Evolutionary conservation across 1,140 invertebrate species (phyloP), one percentile per base, ranked within the genome.

Genomic region (Hetaerina americana): DNA sequence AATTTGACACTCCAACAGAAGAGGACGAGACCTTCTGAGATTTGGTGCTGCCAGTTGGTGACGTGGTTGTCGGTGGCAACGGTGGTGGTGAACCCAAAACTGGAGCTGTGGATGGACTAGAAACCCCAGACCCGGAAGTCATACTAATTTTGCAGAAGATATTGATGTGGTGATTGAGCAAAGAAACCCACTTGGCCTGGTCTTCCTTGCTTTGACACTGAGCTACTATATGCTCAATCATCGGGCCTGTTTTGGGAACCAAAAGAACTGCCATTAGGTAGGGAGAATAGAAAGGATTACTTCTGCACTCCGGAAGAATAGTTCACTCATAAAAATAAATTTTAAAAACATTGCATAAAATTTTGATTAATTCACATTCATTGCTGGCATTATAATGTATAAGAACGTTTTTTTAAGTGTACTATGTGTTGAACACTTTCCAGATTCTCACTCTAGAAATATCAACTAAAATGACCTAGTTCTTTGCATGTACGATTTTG

Each of bases 221-320:
- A 3, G 95, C 94, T 5, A 92, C 84, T 75, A 96, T 93, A 73
- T 88, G 90, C 75, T 97, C 95, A 75, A 96, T 95, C 85, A 95
- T 89, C 22, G 92, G 89, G 70, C 94, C 93, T 89, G 85, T 57
- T 5, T 5, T 1, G n/a, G n/a, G 10, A 10, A 57, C 40, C 40
- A 57, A 57, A 57, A 12, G 22, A n/a, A n/a, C n/a, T n/a, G n/a
- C n/a, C n/a, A n/a, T n/a, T n/a, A n/a, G n/a, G n/a, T n/a, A n/a
- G n/a, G n/a, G n/a, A n/a, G n/a, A n/a, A n/a, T n/a, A n/a, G n/a
- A n/a, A n/a, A n/a, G n/a, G n/a, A n/a, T n/a, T n/a, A n/a, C n/a
- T n/a, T n/a, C n/a, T n/a, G n/a, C n/a, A n/a, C n/a, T n/a, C n/a
- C n/a, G n/a, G n/a, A n/a, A n/a, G n/a, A n/a, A n/a, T n/a, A n/a